Evolutionary conservation across 2,888 invertebrate species (phyloP), one percentile per base, ranked within the genome.

Genomic region (Epirrita christyi): DNA sequence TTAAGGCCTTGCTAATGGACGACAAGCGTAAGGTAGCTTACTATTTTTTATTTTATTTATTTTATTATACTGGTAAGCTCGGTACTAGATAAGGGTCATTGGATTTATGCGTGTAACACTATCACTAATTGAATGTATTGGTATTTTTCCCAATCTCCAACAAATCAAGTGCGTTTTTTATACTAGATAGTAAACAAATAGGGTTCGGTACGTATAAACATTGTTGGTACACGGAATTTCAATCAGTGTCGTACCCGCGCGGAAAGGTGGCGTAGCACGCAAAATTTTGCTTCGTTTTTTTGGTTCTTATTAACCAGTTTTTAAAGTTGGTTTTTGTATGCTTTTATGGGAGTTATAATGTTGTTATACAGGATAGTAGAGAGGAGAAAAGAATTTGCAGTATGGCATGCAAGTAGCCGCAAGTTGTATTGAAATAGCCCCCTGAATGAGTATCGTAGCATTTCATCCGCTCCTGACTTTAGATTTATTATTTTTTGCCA

Each of bases 361-460:
- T 77, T 75, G 55, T 67, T 55, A 59, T 57, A 49, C 28, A 13
- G 40, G 68, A 77, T 78, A 74, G 81, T 85, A 83, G 85, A 82
- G 82, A 81, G 75, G 78, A 81, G 86, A 81, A 84, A 89, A 90
- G 81, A 85, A 92, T 92, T 86, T 85, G 88, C 87, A 88, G 89
- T 88, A 92, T 91, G 91, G 91, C 86, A 83, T 75, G 87, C 86
- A 86, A 90, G 90, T 88, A 86, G 85, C 87, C 81, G 88, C 87
- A 89, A 91, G 91, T 91, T 90, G 89, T 90, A 91, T 91, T 86
- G 87, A 86, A 92, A 90, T 91, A 91, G 86, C 86, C 83, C 85
- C 82, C 79, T 83, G 90, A 86, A 86, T 85, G 88, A 76, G 83
- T 86, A 89, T 88, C 85, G 85, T 82, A 81, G 85, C 87, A 85